phyloP scores from a whole-genome alignment of 2,888 invertebrate species.

The Netelia melanura region DNA sequence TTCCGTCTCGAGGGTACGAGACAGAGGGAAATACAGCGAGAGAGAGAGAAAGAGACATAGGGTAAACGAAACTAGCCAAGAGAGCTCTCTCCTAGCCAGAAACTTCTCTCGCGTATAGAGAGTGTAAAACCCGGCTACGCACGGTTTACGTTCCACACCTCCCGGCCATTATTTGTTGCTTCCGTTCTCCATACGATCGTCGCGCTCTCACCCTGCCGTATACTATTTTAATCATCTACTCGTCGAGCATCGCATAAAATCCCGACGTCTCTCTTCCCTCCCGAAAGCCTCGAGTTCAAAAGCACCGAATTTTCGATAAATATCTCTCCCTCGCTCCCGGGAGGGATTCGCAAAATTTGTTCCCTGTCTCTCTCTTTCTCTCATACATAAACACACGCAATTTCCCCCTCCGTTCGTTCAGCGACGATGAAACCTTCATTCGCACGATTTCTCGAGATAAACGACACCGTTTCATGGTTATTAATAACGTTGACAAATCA shows the following conservation, averaged over 20 bases:
- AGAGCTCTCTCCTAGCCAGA: slow-evolving; percentile 46
- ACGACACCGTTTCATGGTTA: slow-evolving; percentile 64
- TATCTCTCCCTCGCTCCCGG: slow-evolving; percentile 19
- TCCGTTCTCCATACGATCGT: slow-evolving; percentile 82
- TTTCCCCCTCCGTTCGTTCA: slow-evolving; percentile 20
- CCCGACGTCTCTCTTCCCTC: slow-evolving; percentile 64
- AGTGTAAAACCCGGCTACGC: slow-evolving; percentile 78
- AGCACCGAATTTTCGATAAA: slow-evolving; percentile 75
- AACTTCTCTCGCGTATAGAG: slow-evolving; percentile 53
- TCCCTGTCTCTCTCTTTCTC: background rate
- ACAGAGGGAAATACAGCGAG: slow-evolving; percentile 9
- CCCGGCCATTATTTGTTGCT: slow-evolving; percentile 84
- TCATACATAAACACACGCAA: background rate
- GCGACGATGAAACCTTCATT: slow-evolving; percentile 33
- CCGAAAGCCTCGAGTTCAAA: slow-evolving; percentile 70
- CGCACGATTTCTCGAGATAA: slow-evolving; percentile 52
- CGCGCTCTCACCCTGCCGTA: slow-evolving; percentile 58
- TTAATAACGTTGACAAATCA: slow-evolving; percentile 78
- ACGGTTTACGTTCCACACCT: slow-evolving; percentile 83
- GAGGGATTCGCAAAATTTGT: background rate
- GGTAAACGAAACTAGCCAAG: slow-evolving; percentile 4
- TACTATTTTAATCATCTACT: slow-evolving; percentile 66
- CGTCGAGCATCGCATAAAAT: slow-evolving; percentile 49
- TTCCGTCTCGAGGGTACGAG: slow-evolving; percentile 5
- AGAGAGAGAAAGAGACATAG: background rate